Evolutionary conservation across 2,113 vertebrate genomes (phyloP).

Genomic region (Cochlearius cochlearius): DNA sequence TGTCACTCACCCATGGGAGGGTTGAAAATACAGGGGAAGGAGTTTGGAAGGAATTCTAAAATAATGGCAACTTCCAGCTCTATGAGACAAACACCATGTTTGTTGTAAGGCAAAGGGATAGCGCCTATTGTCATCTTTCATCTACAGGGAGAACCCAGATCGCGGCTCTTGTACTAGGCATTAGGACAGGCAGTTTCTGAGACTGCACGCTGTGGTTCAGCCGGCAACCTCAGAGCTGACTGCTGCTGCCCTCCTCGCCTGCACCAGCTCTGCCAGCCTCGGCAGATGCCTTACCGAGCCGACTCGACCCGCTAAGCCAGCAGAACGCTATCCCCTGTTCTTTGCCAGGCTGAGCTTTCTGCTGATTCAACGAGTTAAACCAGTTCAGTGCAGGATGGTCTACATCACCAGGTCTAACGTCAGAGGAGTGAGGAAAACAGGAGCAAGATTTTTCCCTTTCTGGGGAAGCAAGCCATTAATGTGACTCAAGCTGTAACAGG

Average conservation of each 20-base stretch:
- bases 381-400: neutral
- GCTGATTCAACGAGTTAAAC: neutral
- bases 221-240: neutral
- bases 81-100: neutral
- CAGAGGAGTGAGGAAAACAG: neutral
- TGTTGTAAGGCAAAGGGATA: neutral
- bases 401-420: neutral
- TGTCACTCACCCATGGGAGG: neutral
- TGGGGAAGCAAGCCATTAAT: neutral
- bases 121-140: neutral
- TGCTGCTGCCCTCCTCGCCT: neutral
- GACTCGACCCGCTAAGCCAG: neutral
- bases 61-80: neutral
- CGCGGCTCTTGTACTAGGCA: neutral
- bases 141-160: neutral
- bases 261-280: neutral
- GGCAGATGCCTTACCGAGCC: neutral
- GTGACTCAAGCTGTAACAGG: constrained; percentile 7
- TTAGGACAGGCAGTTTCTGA: neutral
- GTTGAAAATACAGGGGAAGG: neutral
- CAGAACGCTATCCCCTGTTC: neutral
- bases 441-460: neutral
- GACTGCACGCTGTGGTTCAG: neutral
- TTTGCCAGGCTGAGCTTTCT: neutral
- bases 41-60: neutral